Base-by-base conservation (phyloP, 2,113 vertebrate species). In the Cisticola juncidis region DNA sequence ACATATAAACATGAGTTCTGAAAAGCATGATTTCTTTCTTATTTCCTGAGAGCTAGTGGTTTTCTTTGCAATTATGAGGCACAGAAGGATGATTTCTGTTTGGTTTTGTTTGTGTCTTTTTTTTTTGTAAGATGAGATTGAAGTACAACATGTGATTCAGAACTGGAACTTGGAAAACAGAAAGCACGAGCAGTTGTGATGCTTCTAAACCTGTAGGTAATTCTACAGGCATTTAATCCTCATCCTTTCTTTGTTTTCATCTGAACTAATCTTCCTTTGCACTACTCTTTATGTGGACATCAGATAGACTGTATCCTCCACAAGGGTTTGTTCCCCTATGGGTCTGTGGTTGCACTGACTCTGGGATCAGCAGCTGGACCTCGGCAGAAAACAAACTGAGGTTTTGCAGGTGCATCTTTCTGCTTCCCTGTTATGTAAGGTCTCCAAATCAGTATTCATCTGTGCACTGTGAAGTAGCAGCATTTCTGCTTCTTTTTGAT, bases 341-440 rank as follows among this genome's bases (percentile, higher is more conserved):
- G 17, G 31, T 40, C 47, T 78, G 44, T 38, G 31, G 9, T 57
- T 69, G 48, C 36, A 14, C 13, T 70, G 62, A 54, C 74, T 40
- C 38, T 76, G n/a, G 29, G 40, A 53, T n/a, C 23, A 50, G 50
- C 13, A 73, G 38, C 13, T n/a, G 68, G 22, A 68, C 48, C 25
- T 26, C 56, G 69, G 47, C 51, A 90, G 79, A 77, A 58, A 20
- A 88, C 15, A 62, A 36, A 33, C 4, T 33, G 36, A 68, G 33
- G 28, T 44, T 87, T 76, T 77, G 54, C 58, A 87, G 33, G 56
- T 83, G 35, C 36, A 78, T 80, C 53, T 65, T 81, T 44, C 85
- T 90, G 35, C 73, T 72, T 87, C 62, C 19, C 45, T 87, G 12
- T 95, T 92, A 88, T 33, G 18, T 86, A 95, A 96, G 51, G 48